A percentile compares a stretch with the other conserved stretches of the same genome.
phyloP scores from a whole-genome alignment of 1,140 invertebrate species.

The Bactericera cockerelli region DNA sequence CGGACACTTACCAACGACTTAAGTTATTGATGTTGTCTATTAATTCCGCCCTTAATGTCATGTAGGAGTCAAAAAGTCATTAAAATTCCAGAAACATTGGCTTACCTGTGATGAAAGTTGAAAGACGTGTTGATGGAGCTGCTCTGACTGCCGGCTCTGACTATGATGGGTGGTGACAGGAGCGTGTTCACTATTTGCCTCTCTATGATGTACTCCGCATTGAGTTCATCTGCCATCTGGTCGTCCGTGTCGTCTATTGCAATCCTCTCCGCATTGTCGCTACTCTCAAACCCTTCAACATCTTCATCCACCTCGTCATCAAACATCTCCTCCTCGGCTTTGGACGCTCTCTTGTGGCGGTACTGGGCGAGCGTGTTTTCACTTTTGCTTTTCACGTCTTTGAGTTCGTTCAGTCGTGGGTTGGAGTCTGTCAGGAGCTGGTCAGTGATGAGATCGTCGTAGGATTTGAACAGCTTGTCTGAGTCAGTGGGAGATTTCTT shows the following conservation, averaged over 20 bases:
- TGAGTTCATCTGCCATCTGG: not conserved
- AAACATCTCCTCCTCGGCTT: not conserved
- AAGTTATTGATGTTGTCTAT: no score
- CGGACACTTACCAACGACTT: no score
- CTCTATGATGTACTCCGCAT: not conserved
- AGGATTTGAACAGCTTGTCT: not conserved
- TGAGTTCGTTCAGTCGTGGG: not conserved
- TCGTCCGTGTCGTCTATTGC: no score
- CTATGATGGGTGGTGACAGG: not conserved
- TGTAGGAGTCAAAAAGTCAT: no score
- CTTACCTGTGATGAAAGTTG: no score
- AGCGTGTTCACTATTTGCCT: not conserved
- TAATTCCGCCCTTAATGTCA: no score
- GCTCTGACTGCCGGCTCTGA: not conserved
- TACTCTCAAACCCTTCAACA: not conserved
- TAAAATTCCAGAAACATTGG: no score
- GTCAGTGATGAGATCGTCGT: not conserved
- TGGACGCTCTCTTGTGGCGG: not conserved
- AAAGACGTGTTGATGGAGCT: conserved; percentile 1
- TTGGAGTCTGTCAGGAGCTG: not conserved
- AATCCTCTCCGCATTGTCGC: not conserved
- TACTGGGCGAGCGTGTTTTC: not conserved
- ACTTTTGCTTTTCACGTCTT: not conserved
- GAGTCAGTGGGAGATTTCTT: not conserved
- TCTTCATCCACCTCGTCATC: not conserved